Evolutionary conservation across 1,140 invertebrate genomes (phyloP), one percentile per base, ranked within the genome.

Genomic region (Calliphora vicina): DNA sequence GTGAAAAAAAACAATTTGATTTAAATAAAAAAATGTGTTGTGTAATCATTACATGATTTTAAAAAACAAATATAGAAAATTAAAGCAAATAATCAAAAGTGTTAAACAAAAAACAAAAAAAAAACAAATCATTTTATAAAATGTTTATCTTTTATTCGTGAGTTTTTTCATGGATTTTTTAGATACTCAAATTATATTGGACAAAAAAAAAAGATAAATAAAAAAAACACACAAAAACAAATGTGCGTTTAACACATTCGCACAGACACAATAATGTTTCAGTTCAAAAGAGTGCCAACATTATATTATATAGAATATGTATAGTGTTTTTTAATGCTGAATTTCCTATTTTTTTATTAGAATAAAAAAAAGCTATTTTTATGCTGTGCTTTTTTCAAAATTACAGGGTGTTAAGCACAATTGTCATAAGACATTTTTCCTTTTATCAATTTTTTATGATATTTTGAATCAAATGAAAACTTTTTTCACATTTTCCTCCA

Each of bases 1-100:
- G n/a, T 29, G 29, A 35, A 78, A 23, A 12, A 45, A 50, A n/a
- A 50, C 15, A 35, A 35, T 78, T 45, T 13, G 23, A 74, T 12
- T 23, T 15, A 74, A 67, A 23, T 23, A 17, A 25, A 78, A 20
- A 78, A 78, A 78, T 45, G 74, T 78, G 74, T 78, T 78, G 74
- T 78, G 74, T 35, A 78, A 78, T 78, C 74, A 43, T 78, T 78
- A 78, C 74, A 78, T 78, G 74, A 78, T 42, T 45, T 45, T 45
- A 45, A 17, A 74, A 35, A 74, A 73, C 8, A 73, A n/a, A n/a
- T n/a, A n/a, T n/a, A n/a, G 2, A 35, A 74, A 74, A 35, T 2
- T 35, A 8, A 27, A 17, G 25, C 25, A 73, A 73, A 76, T 42
- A 78, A 78, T 2, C 45, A 45, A 78, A 42, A 43, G 17, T 74